Evolutionary conservation across 2,113 vertebrate genomes (phyloP).

Genomic region (Oryzias woworae): DNA sequence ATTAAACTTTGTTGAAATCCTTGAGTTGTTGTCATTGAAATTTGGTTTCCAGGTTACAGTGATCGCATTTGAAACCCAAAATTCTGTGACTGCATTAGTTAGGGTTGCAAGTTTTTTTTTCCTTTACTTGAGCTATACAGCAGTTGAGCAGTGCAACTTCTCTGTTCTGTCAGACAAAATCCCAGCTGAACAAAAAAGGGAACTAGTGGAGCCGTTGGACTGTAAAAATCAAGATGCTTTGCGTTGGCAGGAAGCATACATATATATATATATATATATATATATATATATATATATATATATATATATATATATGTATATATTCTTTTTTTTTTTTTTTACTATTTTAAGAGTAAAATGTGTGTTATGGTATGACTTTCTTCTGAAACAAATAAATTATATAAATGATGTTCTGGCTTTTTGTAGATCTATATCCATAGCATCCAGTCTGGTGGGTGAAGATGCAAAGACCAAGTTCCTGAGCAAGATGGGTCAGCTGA

Average conservation of each 20-base stretch:
- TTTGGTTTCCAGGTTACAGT: too few relatives aligned
- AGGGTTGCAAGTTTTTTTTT: slow-evolving; percentile 10
- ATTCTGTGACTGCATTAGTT: not conserved
- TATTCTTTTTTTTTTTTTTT: not conserved
- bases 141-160: slow-evolving; percentile 17
- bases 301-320: not conserved
- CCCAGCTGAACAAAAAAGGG: slow-evolving; percentile 56
- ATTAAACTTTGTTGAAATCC: too few relatives aligned
- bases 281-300: slow-evolving; percentile 6
- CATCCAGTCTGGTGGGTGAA: slow-evolving; percentile 95
- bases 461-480: slow-evolving; percentile 99
- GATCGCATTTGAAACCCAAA: too few relatives aligned
- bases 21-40: too few relatives aligned
- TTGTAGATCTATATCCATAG: slow-evolving; percentile 91
- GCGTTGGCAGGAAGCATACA: slow-evolving; percentile 31
- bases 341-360: not conserved
- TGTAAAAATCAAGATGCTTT: slow-evolving; percentile 50
- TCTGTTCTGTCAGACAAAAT: not conserved
- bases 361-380: too few relatives aligned
- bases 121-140: slow-evolving; percentile 34
- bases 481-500: slow-evolving; percentile 99
- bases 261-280: not conserved
- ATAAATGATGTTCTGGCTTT: not conserved
- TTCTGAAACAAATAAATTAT: too few relatives aligned
- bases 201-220: slow-evolving; percentile 60